Percentiles rank a stretch among this genome's conserved stretches.
Conservation (phyloP, 1,140 invertebrate species). For the Drosophila parvula region DNA sequence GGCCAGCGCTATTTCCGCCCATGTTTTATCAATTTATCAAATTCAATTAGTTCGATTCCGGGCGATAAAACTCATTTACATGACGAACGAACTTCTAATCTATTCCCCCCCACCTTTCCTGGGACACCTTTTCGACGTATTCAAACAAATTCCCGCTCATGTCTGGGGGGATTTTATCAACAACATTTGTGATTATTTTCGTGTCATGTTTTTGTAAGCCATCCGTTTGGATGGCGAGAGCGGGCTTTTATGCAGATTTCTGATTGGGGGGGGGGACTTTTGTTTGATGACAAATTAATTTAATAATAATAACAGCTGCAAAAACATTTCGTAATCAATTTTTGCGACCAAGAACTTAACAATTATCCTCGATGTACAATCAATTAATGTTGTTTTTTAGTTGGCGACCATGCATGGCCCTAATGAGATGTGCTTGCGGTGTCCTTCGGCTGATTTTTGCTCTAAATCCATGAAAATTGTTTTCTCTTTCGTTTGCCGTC, state of each 20-base stretch:
- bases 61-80: slow-evolving; percentile 74
- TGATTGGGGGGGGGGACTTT: slow-evolving; percentile 36
- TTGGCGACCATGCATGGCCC: background rate
- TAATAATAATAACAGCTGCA: slow-evolving; percentile 81
- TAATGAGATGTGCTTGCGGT: slow-evolving; percentile 46
- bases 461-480: slow-evolving; percentile 16
- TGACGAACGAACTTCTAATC: slow-evolving; percentile 56
- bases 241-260: slow-evolving; percentile 73
- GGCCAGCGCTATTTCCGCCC: slow-evolving; percentile 1
- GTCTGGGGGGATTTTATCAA: slow-evolving; percentile 61
- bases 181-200: slow-evolving; percentile 77
- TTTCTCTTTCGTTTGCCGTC: slow-evolving; percentile 42
- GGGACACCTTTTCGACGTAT: slow-evolving; percentile 1
- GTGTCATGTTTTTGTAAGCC: slow-evolving; percentile 66
- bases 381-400: slow-evolving; percentile 63
- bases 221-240: slow-evolving; percentile 19
- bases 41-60: slow-evolving; percentile 67
- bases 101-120: slow-evolving; percentile 8
- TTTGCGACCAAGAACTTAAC: slow-evolving; percentile 23
- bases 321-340: slow-evolving; percentile 80
- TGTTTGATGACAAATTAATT: slow-evolving; percentile 81
- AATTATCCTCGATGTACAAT: slow-evolving; percentile 60
- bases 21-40: slow-evolving; percentile 57
- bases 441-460: slow-evolving; percentile 15
- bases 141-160: slow-evolving; percentile 42